A percentile compares a stretch with the other conserved stretches of the same genome.
Conservation (phyloP, 2,888 invertebrate genomes). For the Lithophane ornitopus region DNA sequence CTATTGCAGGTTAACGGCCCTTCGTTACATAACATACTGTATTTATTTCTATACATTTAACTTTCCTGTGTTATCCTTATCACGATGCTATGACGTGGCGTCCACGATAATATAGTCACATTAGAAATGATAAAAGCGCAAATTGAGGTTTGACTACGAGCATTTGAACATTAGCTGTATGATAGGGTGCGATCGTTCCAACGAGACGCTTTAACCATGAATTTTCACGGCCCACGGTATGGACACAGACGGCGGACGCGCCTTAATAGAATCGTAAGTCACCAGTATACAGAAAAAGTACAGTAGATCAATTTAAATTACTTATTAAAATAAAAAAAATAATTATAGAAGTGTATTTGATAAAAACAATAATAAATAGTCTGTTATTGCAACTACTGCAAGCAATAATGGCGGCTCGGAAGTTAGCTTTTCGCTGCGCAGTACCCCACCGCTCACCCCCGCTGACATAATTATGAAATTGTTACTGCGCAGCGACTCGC, state of each 20-base stretch:
- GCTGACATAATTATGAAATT: no score
- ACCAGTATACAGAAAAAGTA: constrained; percentile 30
- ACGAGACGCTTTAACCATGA: neutral
- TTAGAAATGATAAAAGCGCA: neutral
- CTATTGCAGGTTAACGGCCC: no score
- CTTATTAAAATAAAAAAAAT: neutral
- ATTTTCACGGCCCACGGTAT: neutral
- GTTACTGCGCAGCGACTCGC: no score
- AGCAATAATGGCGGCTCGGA: no score
- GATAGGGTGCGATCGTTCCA: neutral
- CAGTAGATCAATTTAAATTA: constrained; percentile 42
- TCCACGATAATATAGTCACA: neutral
- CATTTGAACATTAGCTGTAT: neutral
- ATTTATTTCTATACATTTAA: neutral
- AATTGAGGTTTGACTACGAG: neutral
- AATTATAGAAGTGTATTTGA: neutral
- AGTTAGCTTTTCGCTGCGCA: no score
- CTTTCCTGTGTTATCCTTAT: neutral
- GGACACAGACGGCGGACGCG: neutral
- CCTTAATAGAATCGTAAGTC: neutral
- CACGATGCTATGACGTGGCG: neutral
- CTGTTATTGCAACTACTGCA: neutral
- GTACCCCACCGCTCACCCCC: no score
- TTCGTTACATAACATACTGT: no score
- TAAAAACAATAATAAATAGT: neutral